phyloP scores from a whole-genome alignment of 2,888 invertebrate species.

The Bimastos eiseni region DNA sequence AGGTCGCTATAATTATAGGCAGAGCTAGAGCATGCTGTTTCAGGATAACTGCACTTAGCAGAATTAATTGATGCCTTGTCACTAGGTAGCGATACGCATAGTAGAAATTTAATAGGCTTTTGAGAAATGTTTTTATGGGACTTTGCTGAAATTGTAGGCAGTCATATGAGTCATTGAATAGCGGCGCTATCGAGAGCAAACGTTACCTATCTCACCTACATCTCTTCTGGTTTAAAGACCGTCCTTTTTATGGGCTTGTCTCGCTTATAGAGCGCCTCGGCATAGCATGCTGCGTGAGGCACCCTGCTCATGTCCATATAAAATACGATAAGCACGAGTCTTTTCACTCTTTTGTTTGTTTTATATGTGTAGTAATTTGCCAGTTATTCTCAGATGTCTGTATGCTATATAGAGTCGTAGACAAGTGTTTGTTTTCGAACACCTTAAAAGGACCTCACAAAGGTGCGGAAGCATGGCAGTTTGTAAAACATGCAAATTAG shows the following conservation, averaged over 20 bases:
- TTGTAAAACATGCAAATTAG: not conserved
- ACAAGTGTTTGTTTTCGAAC: not conserved
- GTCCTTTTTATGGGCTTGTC: too few relatives aligned
- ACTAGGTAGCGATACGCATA: not conserved
- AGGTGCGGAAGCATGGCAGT: not conserved
- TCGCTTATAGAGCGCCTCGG: too few relatives aligned
- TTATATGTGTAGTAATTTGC: not conserved
- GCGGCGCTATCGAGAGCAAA: too few relatives aligned
- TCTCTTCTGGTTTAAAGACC: too few relatives aligned
- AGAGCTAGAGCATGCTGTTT: not conserved
- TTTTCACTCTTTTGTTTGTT: not conserved
- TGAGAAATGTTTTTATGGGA: not conserved
- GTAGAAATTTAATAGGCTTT: not conserved
- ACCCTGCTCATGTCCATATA: too few relatives aligned
- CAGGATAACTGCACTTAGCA: not conserved
- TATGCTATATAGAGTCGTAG: too few relatives aligned
- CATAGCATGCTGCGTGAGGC: too few relatives aligned
- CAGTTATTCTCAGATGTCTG: conserved; percentile 5
- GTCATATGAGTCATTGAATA: not conserved
- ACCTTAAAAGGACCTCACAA: not conserved
- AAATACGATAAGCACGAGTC: too few relatives aligned
- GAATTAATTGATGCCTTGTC: not conserved
- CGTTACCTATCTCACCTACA: too few relatives aligned
- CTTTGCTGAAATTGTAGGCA: not conserved
- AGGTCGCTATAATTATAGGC: not conserved